phyloP scores from a whole-genome alignment of 2,797 vertebrate genomes.

The Jordanella pulchra region DNA sequence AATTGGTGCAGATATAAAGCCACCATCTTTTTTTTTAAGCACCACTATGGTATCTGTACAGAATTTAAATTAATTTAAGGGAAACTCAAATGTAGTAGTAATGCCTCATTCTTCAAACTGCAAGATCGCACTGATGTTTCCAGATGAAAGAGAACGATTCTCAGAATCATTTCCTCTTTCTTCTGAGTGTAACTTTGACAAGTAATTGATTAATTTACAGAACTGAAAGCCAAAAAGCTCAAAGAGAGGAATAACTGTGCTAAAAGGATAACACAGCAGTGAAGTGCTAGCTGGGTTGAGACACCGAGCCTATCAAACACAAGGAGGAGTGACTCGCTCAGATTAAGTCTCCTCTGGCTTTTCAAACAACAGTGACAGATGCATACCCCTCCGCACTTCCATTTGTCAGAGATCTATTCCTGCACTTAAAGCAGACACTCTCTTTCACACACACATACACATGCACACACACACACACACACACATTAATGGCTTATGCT shows the following conservation, averaged over 20 bases:
- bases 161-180: background rate
- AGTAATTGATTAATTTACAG: constrained; percentile 13
- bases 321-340: constrained; percentile 69
- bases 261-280: constrained; percentile 22
- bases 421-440: constrained; percentile 70
- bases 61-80: background rate
- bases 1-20: background rate
- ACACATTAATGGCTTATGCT: constrained; percentile 70
- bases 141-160: background rate
- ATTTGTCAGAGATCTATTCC: constrained; percentile 76
- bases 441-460: constrained; percentile 20
- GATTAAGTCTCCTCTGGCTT: constrained; percentile 72
- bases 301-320: constrained; percentile 60
- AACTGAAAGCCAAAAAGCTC: constrained; percentile 22
- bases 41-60: background rate
- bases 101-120: background rate
- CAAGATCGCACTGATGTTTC: background rate
- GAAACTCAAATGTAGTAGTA: background rate
- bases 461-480: constrained; percentile 23
- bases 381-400: constrained; percentile 68
- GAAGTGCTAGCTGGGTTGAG: constrained; percentile 29
- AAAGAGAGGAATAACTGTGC: constrained; percentile 6
- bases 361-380: constrained; percentile 72
- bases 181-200: constrained; percentile 14
- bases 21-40: background rate